Conservation (phyloP, 2,113 vertebrate genomes). For the Strix aluco region DNA sequence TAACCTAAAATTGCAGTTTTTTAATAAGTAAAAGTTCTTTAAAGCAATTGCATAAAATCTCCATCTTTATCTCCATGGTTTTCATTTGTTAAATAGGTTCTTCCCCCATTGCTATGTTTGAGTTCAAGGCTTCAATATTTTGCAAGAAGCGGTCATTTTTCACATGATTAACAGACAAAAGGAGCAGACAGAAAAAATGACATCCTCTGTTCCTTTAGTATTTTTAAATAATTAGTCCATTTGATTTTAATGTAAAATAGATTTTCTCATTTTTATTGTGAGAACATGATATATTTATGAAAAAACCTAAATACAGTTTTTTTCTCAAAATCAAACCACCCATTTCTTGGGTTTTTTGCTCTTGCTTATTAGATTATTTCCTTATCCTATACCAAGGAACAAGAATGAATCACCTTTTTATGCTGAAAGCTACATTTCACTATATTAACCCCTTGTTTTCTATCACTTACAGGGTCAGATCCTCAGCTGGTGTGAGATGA, state of each 20-base stretch:
- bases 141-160: slow-evolving; percentile 20
- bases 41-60: neutral
- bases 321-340: neutral
- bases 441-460: neutral
- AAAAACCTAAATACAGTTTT: neutral
- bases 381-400: neutral
- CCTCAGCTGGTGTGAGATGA: neutral
- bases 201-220: neutral
- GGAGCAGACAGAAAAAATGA: slow-evolving; percentile 29
- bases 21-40: neutral
- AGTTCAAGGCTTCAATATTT: neutral
- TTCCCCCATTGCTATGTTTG: neutral
- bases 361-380: neutral
- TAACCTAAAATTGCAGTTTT: neutral
- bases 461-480: neutral
- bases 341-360: neutral
- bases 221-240: slow-evolving; percentile 24
- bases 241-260: neutral
- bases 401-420: neutral
- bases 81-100: neutral
- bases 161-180: slow-evolving; percentile 19
- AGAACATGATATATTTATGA: neutral
- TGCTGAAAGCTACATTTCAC: neutral
- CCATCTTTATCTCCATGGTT: neutral
- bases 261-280: neutral